Evolutionary conservation across 2,113 vertebrate genomes (phyloP), one percentile per base, ranked within the genome.

Genomic region (Shinisaurus crocodilurus): DNA sequence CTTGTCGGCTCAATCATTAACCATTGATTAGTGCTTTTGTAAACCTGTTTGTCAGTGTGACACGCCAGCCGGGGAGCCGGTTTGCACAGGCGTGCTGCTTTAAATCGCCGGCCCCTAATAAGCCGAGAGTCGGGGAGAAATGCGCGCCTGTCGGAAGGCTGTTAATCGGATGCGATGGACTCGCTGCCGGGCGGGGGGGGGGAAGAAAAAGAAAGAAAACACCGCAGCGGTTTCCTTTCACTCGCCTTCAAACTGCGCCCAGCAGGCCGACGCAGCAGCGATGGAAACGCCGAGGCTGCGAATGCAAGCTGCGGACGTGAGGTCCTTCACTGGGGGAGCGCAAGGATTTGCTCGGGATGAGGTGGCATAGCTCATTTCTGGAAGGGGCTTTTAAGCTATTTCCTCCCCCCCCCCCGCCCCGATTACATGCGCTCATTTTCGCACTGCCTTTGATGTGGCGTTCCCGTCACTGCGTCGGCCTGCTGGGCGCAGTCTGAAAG

Each of bases 11-110:
- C 40, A 34, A 50, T 75, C 88, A 63, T 54, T 75, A 84, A 8
- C 50, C 40, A 89, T 84, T 65, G 88, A 89, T 89, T 75, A 50
- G 70, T 6, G 54, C 54, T 84, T 76, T 76, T 75, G 50, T 74
- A 48, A 74, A 74, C 70, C 43, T 76, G 50, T 45, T 45, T 65
- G 12, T 75, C 81, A 37, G 69, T 20, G 29, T 27, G 81, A 76
- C 40, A 76, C 34, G 18, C 12, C 6, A 54, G 63, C 45, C 87
- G 43, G 65, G 10, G 65, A 72, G 23, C 63, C 9, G 45, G 12
- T 37, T 70, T 81, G 43, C 3, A 27, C n/a, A 69, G 63, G 9
- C 15, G 3, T 32, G 45, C 70, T 32, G 54, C 60, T 37, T 86
- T 63, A 75, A 83, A 63, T 45, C 3, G 13, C 79, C 16, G 27